Evolutionary conservation across 2,113 vertebrate species (phyloP).

Genomic region (Hippocampus comes): DNA sequence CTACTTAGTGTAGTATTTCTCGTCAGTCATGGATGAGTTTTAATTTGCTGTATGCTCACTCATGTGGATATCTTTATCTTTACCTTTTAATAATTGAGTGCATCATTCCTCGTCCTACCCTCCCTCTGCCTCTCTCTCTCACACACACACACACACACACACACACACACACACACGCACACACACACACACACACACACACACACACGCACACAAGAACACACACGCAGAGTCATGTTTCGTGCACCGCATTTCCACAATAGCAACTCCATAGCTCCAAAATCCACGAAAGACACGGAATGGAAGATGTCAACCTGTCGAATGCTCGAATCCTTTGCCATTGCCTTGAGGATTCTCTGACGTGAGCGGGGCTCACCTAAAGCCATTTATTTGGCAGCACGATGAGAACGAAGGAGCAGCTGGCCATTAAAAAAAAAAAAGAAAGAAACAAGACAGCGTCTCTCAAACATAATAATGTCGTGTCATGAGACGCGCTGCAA

Average conservation of each 20-base stretch:
- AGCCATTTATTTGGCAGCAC: neutral
- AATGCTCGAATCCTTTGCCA: constrained; percentile 27
- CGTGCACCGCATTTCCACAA: constrained; percentile 27
- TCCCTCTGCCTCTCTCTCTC: neutral
- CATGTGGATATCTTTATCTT: neutral
- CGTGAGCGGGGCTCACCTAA: neutral
- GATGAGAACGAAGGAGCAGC: neutral
- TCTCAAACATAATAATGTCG: neutral
- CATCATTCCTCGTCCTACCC: constrained; percentile 17
- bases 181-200: neutral
- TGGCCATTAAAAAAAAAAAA: neutral
- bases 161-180: neutral
- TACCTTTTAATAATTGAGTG: constrained; percentile 13
- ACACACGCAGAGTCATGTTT: constrained; percentile 6
- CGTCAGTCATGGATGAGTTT: neutral
- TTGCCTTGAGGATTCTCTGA: constrained; percentile 2
- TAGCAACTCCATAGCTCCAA: neutral
- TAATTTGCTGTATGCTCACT: constrained; percentile 7
- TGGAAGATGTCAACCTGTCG: constrained; percentile 22
- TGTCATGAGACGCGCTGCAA: neutral
- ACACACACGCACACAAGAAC: neutral
- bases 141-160: constrained; percentile 1
- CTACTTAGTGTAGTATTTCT: neutral
- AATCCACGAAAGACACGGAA: constrained; percentile 17
- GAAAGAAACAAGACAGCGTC: neutral